phyloP scores from a whole-genome alignment of 1,140 invertebrate genomes.

The Pseudomyrmex pallidus region DNA sequence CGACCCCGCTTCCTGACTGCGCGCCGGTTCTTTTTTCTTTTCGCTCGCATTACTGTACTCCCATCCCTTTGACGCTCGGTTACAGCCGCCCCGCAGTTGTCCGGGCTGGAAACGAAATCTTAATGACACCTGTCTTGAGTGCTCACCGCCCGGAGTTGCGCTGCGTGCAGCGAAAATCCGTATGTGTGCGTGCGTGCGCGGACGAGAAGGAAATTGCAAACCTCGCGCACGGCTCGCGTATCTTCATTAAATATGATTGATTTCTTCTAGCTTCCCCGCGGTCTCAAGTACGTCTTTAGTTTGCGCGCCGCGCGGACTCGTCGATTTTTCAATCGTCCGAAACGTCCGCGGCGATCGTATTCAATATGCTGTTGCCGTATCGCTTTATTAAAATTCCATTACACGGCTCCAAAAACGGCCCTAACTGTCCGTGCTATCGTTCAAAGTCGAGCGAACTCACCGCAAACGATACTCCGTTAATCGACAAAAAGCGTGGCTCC shows the following conservation, averaged over 20 bases:
- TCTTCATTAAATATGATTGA: constrained; percentile 61
- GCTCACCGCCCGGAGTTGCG: constrained; percentile 36
- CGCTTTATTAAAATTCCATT: constrained; percentile 66
- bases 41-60: constrained; percentile 15
- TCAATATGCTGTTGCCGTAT: constrained; percentile 51
- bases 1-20: constrained; percentile 24
- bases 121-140: constrained; percentile 73
- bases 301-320: neutral
- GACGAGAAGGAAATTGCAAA: constrained; percentile 45
- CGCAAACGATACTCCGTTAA: constrained; percentile 43
- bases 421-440: constrained; percentile 43
- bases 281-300: constrained; percentile 27
- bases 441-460: constrained; percentile 31
- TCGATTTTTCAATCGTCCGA: constrained; percentile 50
- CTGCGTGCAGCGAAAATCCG: constrained; percentile 65
- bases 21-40: constrained; percentile 37
- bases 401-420: constrained; percentile 35
- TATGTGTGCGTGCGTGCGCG: neutral
- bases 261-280: constrained; percentile 31
- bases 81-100: constrained; percentile 53
- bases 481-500: constrained; percentile 34
- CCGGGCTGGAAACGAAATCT: constrained; percentile 69
- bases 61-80: constrained; percentile 54
- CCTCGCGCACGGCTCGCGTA: constrained; percentile 41
- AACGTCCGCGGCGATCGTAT: constrained; percentile 45